These are phyloP conservation scores for Palythoa grandis DNA, from an alignment of 92 coral and sea anemone species.

Conservation along the genomic window DNA sequence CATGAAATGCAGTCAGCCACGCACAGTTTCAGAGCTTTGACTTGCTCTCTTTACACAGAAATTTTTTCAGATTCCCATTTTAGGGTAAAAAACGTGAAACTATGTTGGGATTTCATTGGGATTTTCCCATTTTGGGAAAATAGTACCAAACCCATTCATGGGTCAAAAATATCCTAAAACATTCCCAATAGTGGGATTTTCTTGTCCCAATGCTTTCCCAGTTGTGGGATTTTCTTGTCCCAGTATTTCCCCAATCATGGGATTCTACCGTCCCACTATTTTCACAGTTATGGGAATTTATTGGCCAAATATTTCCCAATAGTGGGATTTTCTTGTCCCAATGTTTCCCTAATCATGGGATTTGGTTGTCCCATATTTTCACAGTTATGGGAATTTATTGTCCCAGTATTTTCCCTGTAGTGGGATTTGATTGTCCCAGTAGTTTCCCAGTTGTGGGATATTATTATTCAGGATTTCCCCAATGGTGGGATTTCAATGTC, in stretches of 20 bases:
- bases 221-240: neutral
- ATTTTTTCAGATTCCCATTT: too few relatives aligned
- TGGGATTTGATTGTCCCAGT: slow-evolving; percentile 17
- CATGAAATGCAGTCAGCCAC: too few relatives aligned
- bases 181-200: neutral
- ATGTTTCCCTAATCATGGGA: neutral
- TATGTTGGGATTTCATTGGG: neutral
- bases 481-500: slow-evolving; percentile 17
- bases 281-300: neutral
- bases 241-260: too few relatives aligned
- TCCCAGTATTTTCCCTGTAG: slow-evolving; percentile 7
- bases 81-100: too few relatives aligned
- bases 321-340: neutral
- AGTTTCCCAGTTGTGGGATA: slow-evolving; percentile 7
- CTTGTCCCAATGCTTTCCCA: neutral
- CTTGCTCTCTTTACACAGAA: too few relatives aligned
- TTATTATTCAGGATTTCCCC: slow-evolving; percentile 18
- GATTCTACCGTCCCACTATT: too few relatives aligned
- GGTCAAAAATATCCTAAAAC: neutral
- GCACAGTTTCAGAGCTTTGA: too few relatives aligned
- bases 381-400: slow-evolving; percentile 10
- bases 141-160: too few relatives aligned
- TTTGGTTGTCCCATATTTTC: slow-evolving; percentile 3
- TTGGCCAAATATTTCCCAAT: neutral
- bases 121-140: too few relatives aligned